Conservation (phyloP, 2,797 vertebrate species). For the Myotis pilosus region DNA sequence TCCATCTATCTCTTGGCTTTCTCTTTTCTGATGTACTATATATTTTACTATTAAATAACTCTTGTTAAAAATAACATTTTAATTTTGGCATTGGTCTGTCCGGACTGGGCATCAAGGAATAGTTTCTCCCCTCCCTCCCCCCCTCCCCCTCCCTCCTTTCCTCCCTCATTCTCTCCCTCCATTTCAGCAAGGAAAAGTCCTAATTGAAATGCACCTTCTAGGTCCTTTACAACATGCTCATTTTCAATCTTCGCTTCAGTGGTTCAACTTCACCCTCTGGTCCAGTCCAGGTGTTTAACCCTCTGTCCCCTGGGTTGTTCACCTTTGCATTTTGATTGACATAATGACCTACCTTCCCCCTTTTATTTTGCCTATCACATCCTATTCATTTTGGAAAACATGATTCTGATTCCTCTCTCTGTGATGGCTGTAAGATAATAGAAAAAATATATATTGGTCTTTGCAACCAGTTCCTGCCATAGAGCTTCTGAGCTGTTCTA, state of each 20-base stretch:
- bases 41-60: not conserved
- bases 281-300: not conserved
- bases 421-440: not conserved
- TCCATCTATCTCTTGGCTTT: not conserved
- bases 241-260: not conserved
- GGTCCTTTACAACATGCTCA: not conserved
- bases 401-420: not conserved
- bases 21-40: not conserved
- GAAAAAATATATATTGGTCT: not conserved
- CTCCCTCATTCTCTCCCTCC: too few relatives aligned
- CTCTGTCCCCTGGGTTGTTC: not conserved
- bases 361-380: not conserved
- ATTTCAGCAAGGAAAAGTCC: not conserved
- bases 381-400: not conserved
- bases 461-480: not conserved
- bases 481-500: not conserved
- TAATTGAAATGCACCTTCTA: not conserved
- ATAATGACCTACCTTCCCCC: not conserved
- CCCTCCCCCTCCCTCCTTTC: too few relatives aligned
- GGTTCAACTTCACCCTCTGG: not conserved
- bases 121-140: not conserved
- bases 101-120: not conserved
- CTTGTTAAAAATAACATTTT: conserved; percentile 23
- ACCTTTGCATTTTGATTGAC: not conserved
- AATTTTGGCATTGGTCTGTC: not conserved